phyloP scores from a whole-genome alignment of 2,797 vertebrate species.

The Sebastes cheni region DNA sequence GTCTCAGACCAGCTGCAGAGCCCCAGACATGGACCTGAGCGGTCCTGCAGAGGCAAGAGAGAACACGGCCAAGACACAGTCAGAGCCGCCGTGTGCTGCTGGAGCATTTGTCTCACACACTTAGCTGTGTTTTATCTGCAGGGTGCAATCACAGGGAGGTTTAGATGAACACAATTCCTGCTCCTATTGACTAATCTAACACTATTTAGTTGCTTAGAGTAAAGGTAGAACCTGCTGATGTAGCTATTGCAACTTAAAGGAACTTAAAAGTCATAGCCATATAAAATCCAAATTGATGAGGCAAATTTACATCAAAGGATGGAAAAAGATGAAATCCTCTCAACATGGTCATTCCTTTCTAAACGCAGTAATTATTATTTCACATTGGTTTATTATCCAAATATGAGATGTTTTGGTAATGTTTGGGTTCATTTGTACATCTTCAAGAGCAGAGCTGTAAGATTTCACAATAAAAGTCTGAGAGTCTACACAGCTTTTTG shows the following conservation, averaged over 20 bases:
- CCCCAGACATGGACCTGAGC: constrained; percentile 68
- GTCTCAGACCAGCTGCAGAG: constrained; percentile 76
- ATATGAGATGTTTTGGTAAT: not conserved
- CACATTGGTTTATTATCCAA: not conserved
- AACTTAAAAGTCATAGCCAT: not conserved
- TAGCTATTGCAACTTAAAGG: not conserved
- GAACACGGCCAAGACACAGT: constrained; percentile 63
- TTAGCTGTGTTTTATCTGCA: constrained; percentile 39
- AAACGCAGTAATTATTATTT: not conserved
- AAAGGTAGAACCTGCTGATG: not conserved
- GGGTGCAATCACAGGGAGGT: constrained; percentile 25
- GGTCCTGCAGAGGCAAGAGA: constrained; percentile 51
- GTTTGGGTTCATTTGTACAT: not conserved
- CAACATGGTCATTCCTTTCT: not conserved
- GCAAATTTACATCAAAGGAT: not conserved
- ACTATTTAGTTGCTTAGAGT: not conserved
- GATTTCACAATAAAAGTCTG: constrained; percentile 14
- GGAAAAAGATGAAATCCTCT: not conserved
- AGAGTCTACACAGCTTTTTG: constrained; percentile 33
- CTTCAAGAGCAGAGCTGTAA: not conserved
- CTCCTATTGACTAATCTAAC: not conserved
- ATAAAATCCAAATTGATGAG: not conserved
- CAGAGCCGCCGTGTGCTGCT: constrained; percentile 30
- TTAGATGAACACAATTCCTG: constrained; percentile 8
- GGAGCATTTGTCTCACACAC: constrained; percentile 51